These are phyloP conservation scores for Apotomis betuletana DNA, from an alignment of 2,888 invertebrate species.

Conservation along the genomic window DNA sequence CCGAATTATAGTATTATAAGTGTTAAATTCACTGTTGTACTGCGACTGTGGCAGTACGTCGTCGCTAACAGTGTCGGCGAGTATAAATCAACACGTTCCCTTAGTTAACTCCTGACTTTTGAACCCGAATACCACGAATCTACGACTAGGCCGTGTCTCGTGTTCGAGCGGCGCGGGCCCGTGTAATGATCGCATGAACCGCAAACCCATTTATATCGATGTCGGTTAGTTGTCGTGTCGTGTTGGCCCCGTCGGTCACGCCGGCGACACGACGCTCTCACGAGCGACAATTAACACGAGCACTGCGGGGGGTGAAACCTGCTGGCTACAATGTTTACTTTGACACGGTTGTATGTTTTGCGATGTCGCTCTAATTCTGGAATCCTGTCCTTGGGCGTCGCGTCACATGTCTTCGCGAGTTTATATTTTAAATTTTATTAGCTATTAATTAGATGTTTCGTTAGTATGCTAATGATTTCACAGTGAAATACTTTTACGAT, in stretches of 20 bases:
- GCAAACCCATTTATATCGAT: constrained; percentile 40
- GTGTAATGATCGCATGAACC: constrained; percentile 42
- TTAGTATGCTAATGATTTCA: constrained; percentile 29
- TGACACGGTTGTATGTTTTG: constrained; percentile 27
- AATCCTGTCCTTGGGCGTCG: constrained; percentile 36
- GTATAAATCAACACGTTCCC: constrained; percentile 42
- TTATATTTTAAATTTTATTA: constrained; percentile 33
- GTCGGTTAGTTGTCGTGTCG: constrained; percentile 37
- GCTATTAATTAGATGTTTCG: constrained; percentile 23
- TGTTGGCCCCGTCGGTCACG: constrained; percentile 48
- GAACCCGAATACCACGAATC: constrained; percentile 40
- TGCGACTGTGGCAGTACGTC: constrained; percentile 9
- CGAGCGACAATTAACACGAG: constrained; percentile 52
- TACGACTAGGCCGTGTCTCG: constrained; percentile 33
- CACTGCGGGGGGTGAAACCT: constrained; percentile 42
- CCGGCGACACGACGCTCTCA: constrained; percentile 45
- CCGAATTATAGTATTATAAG: constrained; percentile 13
- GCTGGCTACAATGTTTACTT: constrained; percentile 36
- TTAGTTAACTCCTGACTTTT: constrained; percentile 41
- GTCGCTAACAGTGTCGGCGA: constrained; percentile 21
- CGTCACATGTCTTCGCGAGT: constrained; percentile 29
- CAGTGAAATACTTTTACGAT: constrained; percentile 29
- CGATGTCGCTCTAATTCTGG: constrained; percentile 36
- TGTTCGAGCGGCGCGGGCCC: constrained; percentile 30
- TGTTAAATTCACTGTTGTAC: constrained; percentile 9